phyloP scores from a whole-genome alignment of 1,140 invertebrate genomes.

The Lepidurus packardi region DNA sequence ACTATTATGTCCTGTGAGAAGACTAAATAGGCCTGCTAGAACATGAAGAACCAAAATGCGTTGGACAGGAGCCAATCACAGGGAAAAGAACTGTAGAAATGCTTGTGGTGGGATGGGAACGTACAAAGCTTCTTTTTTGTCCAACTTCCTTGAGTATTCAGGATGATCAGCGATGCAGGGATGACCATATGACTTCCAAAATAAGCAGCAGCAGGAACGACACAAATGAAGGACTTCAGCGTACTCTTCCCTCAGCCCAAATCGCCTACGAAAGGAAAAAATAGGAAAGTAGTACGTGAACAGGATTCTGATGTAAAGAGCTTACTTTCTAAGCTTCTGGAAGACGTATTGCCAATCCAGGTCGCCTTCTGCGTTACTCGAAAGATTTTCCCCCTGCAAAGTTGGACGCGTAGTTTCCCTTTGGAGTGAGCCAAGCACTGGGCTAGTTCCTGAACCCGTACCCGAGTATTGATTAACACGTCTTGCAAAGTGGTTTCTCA shows the following conservation, averaged over 20 bases:
- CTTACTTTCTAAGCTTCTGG: slow-evolving; percentile 65
- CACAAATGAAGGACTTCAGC: slow-evolving; percentile 92
- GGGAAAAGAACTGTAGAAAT: slow-evolving; percentile 85
- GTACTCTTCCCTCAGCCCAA: slow-evolving; percentile 86
- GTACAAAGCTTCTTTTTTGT: slow-evolving; percentile 63
- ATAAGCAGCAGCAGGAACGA: slow-evolving; percentile 89
- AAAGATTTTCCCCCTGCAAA: slow-evolving; percentile 28
- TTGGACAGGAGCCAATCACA: slow-evolving; percentile 50
- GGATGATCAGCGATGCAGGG: slow-evolving; percentile 80
- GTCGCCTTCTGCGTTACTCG: slow-evolving; percentile 35
- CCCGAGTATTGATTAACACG: neutral
- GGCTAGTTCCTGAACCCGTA: neutral
- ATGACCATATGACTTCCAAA: slow-evolving; percentile 89
- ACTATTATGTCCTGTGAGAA: no score
- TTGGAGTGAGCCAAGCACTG: neutral
- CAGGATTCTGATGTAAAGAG: slow-evolving; percentile 29
- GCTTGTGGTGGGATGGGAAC: slow-evolving; percentile 78
- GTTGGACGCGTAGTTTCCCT: slow-evolving; percentile 15
- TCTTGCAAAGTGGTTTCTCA: slow-evolving; percentile 13
- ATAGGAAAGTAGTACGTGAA: slow-evolving; percentile 4
- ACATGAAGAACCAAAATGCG: neutral
- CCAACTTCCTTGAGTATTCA: slow-evolving; percentile 67
- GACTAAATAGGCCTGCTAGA: no score
- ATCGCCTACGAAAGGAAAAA: slow-evolving; percentile 57
- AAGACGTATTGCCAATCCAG: slow-evolving; percentile 66